These are phyloP conservation scores for Sesamia inferens DNA, from an alignment of 2,888 invertebrate species.

Conservation along the genomic window DNA sequence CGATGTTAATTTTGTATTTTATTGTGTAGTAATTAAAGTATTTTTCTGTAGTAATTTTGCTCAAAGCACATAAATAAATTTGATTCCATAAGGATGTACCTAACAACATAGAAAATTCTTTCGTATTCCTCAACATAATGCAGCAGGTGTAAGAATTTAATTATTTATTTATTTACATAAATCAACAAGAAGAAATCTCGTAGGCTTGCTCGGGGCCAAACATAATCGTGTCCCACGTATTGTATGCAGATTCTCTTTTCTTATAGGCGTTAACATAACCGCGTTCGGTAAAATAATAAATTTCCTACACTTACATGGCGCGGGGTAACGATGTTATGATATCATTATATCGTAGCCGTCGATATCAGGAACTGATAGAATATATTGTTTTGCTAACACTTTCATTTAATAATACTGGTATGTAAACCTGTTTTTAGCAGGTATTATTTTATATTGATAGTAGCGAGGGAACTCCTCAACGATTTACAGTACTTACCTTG, in stretches of 20 bases:
- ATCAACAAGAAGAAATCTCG: slow-evolving; percentile 66
- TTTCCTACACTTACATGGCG: slow-evolving; percentile 75
- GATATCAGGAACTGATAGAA: slow-evolving; percentile 70
- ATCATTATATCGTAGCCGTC: slow-evolving; percentile 73
- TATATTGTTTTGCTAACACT: slow-evolving; percentile 55
- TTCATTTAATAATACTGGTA: slow-evolving; percentile 39
- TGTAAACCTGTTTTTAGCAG: slow-evolving; percentile 37
- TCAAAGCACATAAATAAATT: neutral
- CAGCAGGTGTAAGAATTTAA: slow-evolving; percentile 64
- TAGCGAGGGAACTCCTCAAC: neutral
- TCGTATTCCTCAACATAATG: slow-evolving; percentile 16
- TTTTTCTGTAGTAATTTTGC: neutral
- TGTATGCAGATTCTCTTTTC: slow-evolving; percentile 84
- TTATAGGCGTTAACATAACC: slow-evolving; percentile 78
- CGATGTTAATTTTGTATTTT: too few species aligned
- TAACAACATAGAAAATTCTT: neutral
- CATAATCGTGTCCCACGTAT: slow-evolving; percentile 70
- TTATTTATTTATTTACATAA: slow-evolving; percentile 73
- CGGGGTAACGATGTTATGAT: slow-evolving; percentile 80
- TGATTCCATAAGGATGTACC: neutral
- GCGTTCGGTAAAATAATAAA: slow-evolving; percentile 76
- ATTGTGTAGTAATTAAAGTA: too few species aligned
- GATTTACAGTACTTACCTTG: too few species aligned
- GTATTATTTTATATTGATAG: neutral
- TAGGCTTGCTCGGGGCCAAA: slow-evolving; percentile 51